Percentiles rank a stretch among this genome's conserved stretches.
Conservation (phyloP, 2,797 vertebrate genomes). For the Channallabes apus region DNA sequence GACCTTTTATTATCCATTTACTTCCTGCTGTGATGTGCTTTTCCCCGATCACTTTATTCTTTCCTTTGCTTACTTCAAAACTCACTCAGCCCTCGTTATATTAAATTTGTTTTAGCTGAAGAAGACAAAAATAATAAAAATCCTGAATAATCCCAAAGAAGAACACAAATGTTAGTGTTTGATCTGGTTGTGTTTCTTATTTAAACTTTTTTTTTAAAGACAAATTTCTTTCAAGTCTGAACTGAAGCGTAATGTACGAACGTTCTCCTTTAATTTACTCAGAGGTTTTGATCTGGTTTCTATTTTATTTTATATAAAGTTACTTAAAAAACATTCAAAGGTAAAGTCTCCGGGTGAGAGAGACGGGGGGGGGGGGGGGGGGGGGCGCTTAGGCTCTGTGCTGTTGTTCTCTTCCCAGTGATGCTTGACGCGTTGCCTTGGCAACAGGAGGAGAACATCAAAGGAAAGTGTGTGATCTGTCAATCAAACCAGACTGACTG, state of each 20-base stretch:
- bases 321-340: neutral
- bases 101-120: constrained; percentile 69
- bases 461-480: constrained; percentile 48
- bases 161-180: constrained; percentile 69
- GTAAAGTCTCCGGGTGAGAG: neutral
- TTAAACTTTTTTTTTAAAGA: constrained; percentile 56
- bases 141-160: constrained; percentile 50
- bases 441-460: constrained; percentile 50
- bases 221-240: constrained; percentile 68
- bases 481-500: constrained; percentile 47
- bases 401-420: constrained; percentile 35
- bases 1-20: constrained; percentile 57
- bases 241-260: constrained; percentile 63
- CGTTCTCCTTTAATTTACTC: neutral
- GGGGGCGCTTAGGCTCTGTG: neutral
- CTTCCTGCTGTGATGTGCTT: constrained; percentile 64
- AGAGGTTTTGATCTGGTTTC: too few relatives aligned
- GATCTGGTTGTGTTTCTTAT: constrained; percentile 64
- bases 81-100: constrained; percentile 65
- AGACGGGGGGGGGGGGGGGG: neutral
- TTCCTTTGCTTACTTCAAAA: constrained; percentile 25
- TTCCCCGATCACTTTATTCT: constrained; percentile 65
- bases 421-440: constrained; percentile 48
- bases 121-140: constrained; percentile 20
- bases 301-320: neutral